A percentile compares a stretch with the other conserved stretches of the same genome.
Conservation (phyloP, 2,113 vertebrate species). For the Boleophthalmus pectinirostris region DNA sequence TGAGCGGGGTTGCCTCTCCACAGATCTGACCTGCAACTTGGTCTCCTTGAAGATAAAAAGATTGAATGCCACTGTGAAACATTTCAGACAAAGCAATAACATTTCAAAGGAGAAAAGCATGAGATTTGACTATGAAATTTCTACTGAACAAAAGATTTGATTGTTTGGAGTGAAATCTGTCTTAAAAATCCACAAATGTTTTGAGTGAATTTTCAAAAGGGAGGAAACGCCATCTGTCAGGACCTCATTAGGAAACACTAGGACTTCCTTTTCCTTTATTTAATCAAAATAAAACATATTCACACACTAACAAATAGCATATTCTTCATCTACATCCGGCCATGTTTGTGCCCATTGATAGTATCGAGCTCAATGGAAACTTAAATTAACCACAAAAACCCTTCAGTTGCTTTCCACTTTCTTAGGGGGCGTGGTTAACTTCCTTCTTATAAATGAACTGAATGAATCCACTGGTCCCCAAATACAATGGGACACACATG, state of each 20-base stretch:
- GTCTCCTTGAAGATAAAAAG: too few relatives aligned
- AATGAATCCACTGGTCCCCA: not conserved
- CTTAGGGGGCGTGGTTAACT: too few relatives aligned
- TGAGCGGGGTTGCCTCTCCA: too few relatives aligned
- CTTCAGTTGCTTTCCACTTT: too few relatives aligned
- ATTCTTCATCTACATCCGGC: not conserved
- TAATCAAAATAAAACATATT: not conserved
- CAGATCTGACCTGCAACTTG: too few relatives aligned
- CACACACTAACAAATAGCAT: not conserved
- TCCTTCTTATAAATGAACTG: too few relatives aligned
- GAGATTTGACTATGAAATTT: too few relatives aligned
- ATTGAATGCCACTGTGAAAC: too few relatives aligned
- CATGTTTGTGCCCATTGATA: not conserved
- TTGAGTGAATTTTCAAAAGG: not conserved
- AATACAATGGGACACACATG: slow-evolving; percentile 1
- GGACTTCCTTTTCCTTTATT: slow-evolving; percentile 3
- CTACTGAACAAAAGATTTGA: too few relatives aligned
- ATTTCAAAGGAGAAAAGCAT: too few relatives aligned
- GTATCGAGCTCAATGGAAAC: not conserved
- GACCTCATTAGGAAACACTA: not conserved
- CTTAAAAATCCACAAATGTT: not conserved
- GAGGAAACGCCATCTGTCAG: not conserved
- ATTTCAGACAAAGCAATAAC: too few relatives aligned
- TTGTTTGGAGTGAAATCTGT: not conserved
- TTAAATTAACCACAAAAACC: too few relatives aligned